A percentile compares a stretch with the other conserved stretches of the same genome.
Conservation (phyloP, 2,888 invertebrate genomes). For the Drosophila cognata region DNA sequence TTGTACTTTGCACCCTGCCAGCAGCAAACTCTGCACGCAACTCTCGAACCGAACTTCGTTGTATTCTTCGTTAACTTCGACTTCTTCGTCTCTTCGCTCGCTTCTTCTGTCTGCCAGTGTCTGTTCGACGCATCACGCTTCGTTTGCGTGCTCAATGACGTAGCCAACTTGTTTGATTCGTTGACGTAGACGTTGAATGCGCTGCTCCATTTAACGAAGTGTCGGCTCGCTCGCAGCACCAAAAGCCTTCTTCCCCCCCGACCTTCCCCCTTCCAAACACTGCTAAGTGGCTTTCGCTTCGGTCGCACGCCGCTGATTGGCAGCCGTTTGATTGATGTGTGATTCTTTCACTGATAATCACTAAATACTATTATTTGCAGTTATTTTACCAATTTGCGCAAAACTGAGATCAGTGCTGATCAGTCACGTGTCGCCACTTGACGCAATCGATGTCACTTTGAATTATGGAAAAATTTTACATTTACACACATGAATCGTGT, state of each 20-base stretch:
- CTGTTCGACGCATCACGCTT: constrained; percentile 53
- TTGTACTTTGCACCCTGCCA: constrained; percentile 65
- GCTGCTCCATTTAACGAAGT: constrained; percentile 29
- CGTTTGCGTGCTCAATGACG: constrained; percentile 67
- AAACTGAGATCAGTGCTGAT: constrained; percentile 25
- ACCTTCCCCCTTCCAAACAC: background rate
- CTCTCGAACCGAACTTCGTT: constrained; percentile 37
- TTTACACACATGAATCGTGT: constrained; percentile 1
- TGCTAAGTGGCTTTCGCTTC: constrained; percentile 1
- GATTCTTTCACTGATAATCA: constrained; percentile 43
- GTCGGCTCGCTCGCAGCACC: constrained; percentile 24
- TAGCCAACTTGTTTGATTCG: constrained; percentile 41
- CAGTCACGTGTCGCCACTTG: constrained; percentile 46
- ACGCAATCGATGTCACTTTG: constrained; percentile 42
- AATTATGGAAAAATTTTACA: constrained; percentile 18
- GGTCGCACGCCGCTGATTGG: constrained; percentile 62
- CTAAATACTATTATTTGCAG: constrained; percentile 8
- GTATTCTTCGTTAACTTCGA: constrained; percentile 18
- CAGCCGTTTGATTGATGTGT: constrained; percentile 37
- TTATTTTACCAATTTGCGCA: constrained; percentile 6
- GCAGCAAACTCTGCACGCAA: constrained; percentile 31
- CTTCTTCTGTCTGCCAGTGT: background rate
- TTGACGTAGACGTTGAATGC: constrained; percentile 18
- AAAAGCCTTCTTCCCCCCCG: constrained; percentile 11
- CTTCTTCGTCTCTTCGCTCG: background rate